Base-by-base conservation (phyloP, 2,797 vertebrate species). In the Platalea minor region DNA sequence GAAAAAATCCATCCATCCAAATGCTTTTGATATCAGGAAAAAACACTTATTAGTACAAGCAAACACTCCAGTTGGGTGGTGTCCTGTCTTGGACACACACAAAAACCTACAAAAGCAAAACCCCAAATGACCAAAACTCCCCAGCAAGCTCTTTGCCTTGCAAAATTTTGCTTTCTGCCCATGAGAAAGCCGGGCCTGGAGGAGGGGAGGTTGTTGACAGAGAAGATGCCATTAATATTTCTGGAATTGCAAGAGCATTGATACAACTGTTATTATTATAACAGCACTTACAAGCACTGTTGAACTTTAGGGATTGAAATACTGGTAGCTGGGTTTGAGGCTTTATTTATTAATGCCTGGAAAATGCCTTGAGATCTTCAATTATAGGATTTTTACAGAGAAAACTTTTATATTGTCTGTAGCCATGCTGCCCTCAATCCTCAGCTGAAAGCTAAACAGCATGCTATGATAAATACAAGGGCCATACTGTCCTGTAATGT, bases 331-430 rank as follows among this genome's bases (percentile, higher is more conserved):
- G 75, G 78, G 60, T 59, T 80, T 83, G 86, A 95, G 81, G 86
- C 89, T 95, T 96, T 97, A 97, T 95, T 96, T 97, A 96, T 97
- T 97, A 96, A 96, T 95, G 89, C 69, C 81, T 95, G 65, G 88
- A 94, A 97, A 96, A 95, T 69, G 89, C 94, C 78, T 88, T 85
- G 93, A 96, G 93, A 81, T 93, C 89, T 91, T 88, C 89, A 91
- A 93, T 96, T 94, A 94, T 29, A 94, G 87, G 64, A 89, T 85
- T 94, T 96, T 94, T 75, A 50, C 24, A 54, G 78, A 48, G 82
- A 96, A 95, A 91, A 91, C 76, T 59, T 91, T 94, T 76, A 65
- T 50, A 69, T 56, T 94, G 63, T 72, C 87, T 95, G 79, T 50
- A 79, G 89, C 75, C 82, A 89, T 0, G 1, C 35, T 33, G 7